Percentiles rank a stretch among this genome's conserved stretches.
Evolutionary conservation across 2,888 invertebrate genomes (phyloP).

Genomic region (Apamea monoglypha): DNA sequence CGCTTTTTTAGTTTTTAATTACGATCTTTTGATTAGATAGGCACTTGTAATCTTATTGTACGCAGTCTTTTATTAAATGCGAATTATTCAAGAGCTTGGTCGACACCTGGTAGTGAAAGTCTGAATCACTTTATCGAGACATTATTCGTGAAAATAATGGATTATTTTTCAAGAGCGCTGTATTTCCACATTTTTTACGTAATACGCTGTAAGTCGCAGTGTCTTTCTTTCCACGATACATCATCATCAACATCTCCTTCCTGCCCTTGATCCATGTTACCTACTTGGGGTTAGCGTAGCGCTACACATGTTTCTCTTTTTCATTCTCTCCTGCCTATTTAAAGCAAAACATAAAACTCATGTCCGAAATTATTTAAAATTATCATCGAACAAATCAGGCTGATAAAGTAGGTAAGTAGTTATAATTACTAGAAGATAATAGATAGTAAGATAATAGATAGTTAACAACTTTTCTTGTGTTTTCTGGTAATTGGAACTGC

Average conservation of each 20-base stretch:
- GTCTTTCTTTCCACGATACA: background rate
- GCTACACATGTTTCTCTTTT: too few species aligned
- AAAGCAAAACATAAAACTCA: background rate
- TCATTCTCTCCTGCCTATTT: too few species aligned
- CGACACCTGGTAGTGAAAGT: constrained; percentile 1
- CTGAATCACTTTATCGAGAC: background rate
- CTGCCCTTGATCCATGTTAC: too few species aligned
- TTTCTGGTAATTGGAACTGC: too few species aligned
- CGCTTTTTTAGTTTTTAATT: constrained; percentile 36
- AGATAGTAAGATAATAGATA: too few species aligned
- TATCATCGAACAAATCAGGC: constrained; percentile 13
- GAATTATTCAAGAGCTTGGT: constrained; percentile 1
- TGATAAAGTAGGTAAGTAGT: background rate
- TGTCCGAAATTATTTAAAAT: constrained; percentile 7
- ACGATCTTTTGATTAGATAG: constrained; percentile 38
- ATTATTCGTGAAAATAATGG: background rate
- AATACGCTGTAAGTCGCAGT: background rate
- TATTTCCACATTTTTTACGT: background rate
- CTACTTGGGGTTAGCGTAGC: too few species aligned
- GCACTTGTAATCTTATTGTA: background rate
- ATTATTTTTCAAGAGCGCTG: background rate
- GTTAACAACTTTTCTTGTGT: too few species aligned
- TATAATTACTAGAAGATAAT: too few species aligned
- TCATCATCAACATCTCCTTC: too few species aligned
- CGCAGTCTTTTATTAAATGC: background rate